Base-by-base conservation (phyloP, 1,140 invertebrate genomes). In the Tachypleus tridentatus region DNA sequence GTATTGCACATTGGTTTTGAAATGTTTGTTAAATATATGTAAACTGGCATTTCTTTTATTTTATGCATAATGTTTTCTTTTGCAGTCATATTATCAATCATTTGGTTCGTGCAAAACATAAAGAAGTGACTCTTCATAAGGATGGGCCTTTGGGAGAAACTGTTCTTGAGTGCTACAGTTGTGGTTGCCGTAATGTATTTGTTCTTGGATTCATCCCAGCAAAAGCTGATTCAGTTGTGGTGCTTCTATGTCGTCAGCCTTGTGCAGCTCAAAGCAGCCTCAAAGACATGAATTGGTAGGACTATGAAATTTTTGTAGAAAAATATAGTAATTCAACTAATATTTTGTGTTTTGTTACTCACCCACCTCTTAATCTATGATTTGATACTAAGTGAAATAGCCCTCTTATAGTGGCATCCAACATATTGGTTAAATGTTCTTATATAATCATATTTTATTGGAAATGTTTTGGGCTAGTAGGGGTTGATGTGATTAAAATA, bases 191-290 rank as follows among this genome's bases (percentile, higher is more conserved):
- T 59, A 97, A 97, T 79, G 94, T 99, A 0, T 99, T 99, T 80
- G 88, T 98, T 49, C 81, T 99, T 58, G 97, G 97, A 61, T 99
- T 98, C 76, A 98, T 99, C 73, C 97, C 97, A 4, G 96, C 97
- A 8, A 99, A 99, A 80, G 94, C 96, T 6, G 97, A 99, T 77
- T 97, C 94, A 3, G 95, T 99, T 56, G 97, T 99, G n/a, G 95
- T 99, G 1, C 78, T 99, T 58, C 80, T 99, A 1, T 99, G 97
- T 74, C 84, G 97, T 3, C 93, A 98, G 79, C 97, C 97, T 4
- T 99, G 97, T 80, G 95, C 96, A 61, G 90, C 93, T 5, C 93
- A 97, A 77, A 95, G 87, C 75, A 94, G 91, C 53, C 79, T 7
- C 65, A 96, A 98, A 77, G 96, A 98, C 76, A 96, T 97, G 90